Percentiles rank a stretch among this genome's conserved stretches.
These are phyloP conservation scores for Podabrus alpinus DNA, from an alignment of 2,888 invertebrate genomes.

Conservation along the genomic window DNA sequence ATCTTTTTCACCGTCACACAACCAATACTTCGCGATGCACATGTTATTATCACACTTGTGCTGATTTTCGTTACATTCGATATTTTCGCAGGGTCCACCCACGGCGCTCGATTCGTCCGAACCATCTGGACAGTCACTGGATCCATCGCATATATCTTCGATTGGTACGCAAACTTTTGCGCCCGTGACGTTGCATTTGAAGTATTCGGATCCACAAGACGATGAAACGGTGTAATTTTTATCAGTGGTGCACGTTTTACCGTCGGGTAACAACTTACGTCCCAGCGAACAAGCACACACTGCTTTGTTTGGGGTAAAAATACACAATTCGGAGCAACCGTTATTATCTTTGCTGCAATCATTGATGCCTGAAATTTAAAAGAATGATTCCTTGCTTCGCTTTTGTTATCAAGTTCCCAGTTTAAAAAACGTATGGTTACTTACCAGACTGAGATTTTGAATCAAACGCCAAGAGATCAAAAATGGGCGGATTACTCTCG, in stretches of 20 bases:
- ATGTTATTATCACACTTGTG: conserved; percentile 62
- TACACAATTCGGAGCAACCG: conserved; percentile 72
- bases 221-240: conserved; percentile 52
- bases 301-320: conserved; percentile 63
- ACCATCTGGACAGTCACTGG: conserved; percentile 74
- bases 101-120: conserved; percentile 71
- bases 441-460: conserved; percentile 60
- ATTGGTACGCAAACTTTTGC: conserved; percentile 65
- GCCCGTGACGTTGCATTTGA: conserved; percentile 46
- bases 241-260: conserved; percentile 43
- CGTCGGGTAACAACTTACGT: conserved; percentile 53
- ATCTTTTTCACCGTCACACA: conserved; percentile 69
- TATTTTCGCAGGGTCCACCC: conserved; percentile 65
- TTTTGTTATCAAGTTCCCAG: background rate
- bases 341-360: conserved; percentile 50
- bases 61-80: conserved; percentile 45
- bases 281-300: conserved; percentile 68
- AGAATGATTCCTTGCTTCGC: background rate
- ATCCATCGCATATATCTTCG: conserved; percentile 74
- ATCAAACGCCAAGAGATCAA: conserved; percentile 71
- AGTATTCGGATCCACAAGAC: conserved; percentile 43
- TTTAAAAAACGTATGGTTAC: conserved; percentile 3
- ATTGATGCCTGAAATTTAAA: conserved; percentile 48
- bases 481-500: conserved; percentile 66
- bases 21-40: conserved; percentile 69